Base-by-base conservation (phyloP, 2,888 invertebrate genomes). In the Hoplodrina ambigua region DNA sequence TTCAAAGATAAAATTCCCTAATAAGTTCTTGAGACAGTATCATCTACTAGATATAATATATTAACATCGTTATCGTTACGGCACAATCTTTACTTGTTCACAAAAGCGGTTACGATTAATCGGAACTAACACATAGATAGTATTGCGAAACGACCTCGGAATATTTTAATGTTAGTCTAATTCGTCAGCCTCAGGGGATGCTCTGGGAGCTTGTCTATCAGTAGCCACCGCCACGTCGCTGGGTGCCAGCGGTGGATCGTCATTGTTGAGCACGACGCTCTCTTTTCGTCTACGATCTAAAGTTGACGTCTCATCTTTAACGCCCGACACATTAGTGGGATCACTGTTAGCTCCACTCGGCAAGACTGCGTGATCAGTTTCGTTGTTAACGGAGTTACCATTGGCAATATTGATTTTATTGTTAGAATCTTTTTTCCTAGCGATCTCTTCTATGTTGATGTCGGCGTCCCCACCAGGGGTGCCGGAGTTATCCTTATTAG, bases 271-370 rank as follows among this genome's bases (percentile, higher is more conserved):
- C 4, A 83, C 85, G 11, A 75, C 58, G 56, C 78, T 85, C 19
- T 84, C 84, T 65, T 84, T 90, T 86, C 95, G 93, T 94, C 95
- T 90, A 71, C 95, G 94, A 78, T 96, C 95, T 70, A 95, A 86
- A 55, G 91, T 91, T 1, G 91, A 88, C 54, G 89, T 86, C 75
- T 90, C 88, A 53, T 86, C 85, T 66, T 88, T 86, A 66, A 69
- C 85, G 73, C 75, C 85, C 60, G 77, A 83, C 44, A 69, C 81
- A 65, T 81, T 81, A 64, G 78, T 84, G 41, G 81, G 76, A 30
- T 82, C 82, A 60, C 81, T 78, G 57, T 81, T 85, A 52, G 87
- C 81, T 41, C 84, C 89, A 72, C 85, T 81, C 20, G 90, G 85
- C 75, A 85, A 81, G 57, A 77, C 76, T 49, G 77, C 82, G 76